phyloP scores from a whole-genome alignment of 2,888 invertebrate species.

The Lithophane socia region DNA sequence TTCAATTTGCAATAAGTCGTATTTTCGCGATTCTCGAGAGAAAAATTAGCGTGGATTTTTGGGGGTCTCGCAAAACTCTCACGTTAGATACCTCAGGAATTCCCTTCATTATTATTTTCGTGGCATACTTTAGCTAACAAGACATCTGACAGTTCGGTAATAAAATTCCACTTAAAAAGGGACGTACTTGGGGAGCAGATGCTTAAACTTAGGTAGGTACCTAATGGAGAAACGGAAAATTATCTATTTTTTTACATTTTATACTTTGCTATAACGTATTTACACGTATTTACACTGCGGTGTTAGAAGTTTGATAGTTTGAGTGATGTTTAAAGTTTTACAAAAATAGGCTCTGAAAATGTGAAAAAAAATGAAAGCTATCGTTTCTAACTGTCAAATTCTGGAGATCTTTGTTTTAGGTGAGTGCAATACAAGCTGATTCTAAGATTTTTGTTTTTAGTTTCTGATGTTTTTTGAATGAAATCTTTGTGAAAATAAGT shows the following conservation, averaged over 20 bases:
- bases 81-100: conserved; percentile 23
- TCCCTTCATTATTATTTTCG: conserved; percentile 33
- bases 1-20: too few relatives aligned
- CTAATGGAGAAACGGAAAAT: background rate
- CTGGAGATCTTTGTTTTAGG: background rate
- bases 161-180: conserved; percentile 56
- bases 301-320: background rate
- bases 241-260: background rate
- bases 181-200: conserved; percentile 15
- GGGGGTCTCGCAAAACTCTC: background rate
- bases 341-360: background rate
- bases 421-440: background rate
- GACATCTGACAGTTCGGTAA: conserved; percentile 49
- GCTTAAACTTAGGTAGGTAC: background rate
- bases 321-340: background rate
- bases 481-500: background rate
- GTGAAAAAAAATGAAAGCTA: background rate
- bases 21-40: too few relatives aligned
- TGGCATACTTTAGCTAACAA: conserved; percentile 33
- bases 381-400: background rate
- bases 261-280: conserved; percentile 14
- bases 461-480: background rate
- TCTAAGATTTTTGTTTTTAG: background rate
- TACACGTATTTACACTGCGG: too few relatives aligned
- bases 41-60: too few relatives aligned